Conservation (phyloP, 2,888 invertebrate genomes). For the Brassicogethes aeneus region DNA sequence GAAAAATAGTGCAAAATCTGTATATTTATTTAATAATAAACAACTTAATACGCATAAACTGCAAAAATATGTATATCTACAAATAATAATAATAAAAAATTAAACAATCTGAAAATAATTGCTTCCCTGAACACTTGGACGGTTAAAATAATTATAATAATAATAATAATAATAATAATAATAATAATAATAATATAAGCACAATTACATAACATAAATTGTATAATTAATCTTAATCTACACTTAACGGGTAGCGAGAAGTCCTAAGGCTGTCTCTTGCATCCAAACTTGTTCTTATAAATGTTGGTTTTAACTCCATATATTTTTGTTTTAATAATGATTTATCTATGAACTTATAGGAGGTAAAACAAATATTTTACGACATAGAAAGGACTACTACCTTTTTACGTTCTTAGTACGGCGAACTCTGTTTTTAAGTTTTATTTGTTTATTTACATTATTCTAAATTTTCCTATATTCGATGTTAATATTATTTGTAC, state of each 20-base stretch:
- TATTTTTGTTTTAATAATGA: no score
- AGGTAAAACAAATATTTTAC: neutral
- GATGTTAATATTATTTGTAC: neutral
- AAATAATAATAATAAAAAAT: no score
- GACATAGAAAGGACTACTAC: neutral
- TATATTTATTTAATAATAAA: no score
- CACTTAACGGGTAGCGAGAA: slow-evolving; percentile 4
- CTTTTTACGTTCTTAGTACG: neutral
- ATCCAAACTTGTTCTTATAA: no score
- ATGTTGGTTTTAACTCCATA: no score
- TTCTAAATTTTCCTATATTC: neutral
- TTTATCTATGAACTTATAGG: no score
- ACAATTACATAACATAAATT: slow-evolving; percentile 6
- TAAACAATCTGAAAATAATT: no score
- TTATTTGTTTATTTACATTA: neutral
- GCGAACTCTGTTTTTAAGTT: neutral
- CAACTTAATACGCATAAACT: neutral
- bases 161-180: no score
- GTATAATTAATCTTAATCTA: slow-evolving; percentile 4
- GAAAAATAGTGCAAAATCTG: no score
- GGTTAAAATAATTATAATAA: no score
- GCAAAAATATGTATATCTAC: neutral
- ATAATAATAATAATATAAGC: slow-evolving; percentile 9
- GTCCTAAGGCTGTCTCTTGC: neutral
- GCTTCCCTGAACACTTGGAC: slow-evolving; percentile 34